Conservation (phyloP, 2,797 vertebrate genomes). For the Melanogrammus aeglefinus region DNA sequence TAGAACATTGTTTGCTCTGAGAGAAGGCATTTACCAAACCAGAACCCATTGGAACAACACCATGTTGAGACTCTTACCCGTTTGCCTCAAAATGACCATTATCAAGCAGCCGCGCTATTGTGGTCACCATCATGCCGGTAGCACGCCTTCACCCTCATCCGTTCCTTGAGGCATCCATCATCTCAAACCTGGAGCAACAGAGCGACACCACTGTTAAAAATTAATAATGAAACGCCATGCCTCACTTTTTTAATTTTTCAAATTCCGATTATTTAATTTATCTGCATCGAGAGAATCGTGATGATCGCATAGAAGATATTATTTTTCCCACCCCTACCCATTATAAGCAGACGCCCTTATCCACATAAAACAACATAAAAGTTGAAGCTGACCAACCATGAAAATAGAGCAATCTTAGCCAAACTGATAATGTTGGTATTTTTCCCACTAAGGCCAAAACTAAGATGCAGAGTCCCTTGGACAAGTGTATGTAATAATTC, state of each 20-base stretch:
- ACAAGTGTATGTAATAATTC: not conserved
- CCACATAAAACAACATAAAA: not conserved
- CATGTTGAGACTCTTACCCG: conserved; percentile 72
- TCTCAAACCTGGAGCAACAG: conserved; percentile 75
- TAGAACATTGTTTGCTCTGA: not conserved
- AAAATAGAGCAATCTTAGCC: not conserved
- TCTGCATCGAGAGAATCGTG: no score
- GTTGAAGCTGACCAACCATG: not conserved
- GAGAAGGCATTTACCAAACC: not conserved
- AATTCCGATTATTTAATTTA: no score
- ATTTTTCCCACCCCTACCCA: no score
- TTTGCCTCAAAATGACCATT: conserved; percentile 83
- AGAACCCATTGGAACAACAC: no score
- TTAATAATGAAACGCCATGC: no score
- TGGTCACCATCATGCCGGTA: conserved; percentile 82
- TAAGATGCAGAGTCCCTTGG: not conserved
- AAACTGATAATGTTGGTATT: not conserved
- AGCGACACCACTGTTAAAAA: not conserved
- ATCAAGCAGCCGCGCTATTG: conserved; percentile 76
- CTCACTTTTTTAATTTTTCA: no score
- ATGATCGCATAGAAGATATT: no score
- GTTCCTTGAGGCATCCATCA: conserved; percentile 84
- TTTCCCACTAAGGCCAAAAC: not conserved
- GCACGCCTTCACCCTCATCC: conserved; percentile 79
- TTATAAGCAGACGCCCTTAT: no score